phyloP scores from a whole-genome alignment of 2,888 invertebrate species.

The Silvanus unidentatus region DNA sequence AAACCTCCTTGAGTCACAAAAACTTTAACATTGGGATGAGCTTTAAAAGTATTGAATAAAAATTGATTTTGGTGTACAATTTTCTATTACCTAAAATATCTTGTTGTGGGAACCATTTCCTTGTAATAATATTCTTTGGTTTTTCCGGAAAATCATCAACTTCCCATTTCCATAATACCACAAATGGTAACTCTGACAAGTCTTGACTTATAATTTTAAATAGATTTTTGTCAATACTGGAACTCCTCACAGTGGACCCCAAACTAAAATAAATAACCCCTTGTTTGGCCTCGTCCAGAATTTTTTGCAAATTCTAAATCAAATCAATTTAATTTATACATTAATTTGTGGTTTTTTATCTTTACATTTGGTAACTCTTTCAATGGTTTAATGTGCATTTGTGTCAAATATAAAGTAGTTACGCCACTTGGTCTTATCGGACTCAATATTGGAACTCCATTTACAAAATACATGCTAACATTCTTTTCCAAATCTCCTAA shows the following conservation, averaged over 20 bases:
- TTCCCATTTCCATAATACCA: background rate
- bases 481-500: slow-evolving; percentile 14
- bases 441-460: background rate
- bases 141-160: background rate
- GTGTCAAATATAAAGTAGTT: background rate
- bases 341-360: background rate
- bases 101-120: slow-evolving; percentile 1
- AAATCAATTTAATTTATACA: background rate
- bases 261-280: background rate
- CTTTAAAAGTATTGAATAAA: no score
- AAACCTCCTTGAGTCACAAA: no score
- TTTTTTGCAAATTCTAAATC: background rate
- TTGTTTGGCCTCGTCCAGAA: background rate
- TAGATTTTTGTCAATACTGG: background rate
- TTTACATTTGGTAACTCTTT: background rate
- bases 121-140: background rate
- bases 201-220: background rate
- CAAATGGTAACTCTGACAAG: background rate
- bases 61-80: no score
- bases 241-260: background rate
- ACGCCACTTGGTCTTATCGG: background rate
- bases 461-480: background rate
- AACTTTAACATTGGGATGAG: no score
- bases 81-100: slow-evolving; percentile 18
- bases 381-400: background rate